A percentile compares a stretch with the other conserved stretches of the same genome.
phyloP scores from a whole-genome alignment of 2,797 vertebrate genomes.

The Oreortyx pictus region DNA sequence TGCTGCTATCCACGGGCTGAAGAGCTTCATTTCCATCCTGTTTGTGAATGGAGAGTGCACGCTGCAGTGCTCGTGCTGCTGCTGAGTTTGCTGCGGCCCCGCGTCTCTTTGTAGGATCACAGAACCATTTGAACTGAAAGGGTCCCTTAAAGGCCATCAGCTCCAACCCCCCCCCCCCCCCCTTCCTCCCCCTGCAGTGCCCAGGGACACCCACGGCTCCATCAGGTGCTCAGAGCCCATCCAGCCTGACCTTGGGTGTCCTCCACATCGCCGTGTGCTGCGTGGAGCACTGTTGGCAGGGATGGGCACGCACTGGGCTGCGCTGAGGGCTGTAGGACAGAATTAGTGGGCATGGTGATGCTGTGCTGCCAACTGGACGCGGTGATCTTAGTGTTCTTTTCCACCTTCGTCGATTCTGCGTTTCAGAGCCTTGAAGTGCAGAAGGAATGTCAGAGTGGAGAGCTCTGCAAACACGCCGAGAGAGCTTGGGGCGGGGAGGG shows the following conservation, averaged over 20 bases:
- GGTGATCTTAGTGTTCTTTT: no score
- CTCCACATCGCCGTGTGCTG: not conserved
- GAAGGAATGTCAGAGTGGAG: not conserved
- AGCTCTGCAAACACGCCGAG: not conserved
- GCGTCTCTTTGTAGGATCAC: not conserved
- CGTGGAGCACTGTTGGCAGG: rapidly evolving
- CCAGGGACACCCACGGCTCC: no score
- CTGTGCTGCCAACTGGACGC: no score
- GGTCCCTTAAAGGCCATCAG: no score
- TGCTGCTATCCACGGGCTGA: not conserved
- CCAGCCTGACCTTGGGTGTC: no score
- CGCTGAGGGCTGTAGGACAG: not conserved
- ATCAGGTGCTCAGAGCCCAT: no score
- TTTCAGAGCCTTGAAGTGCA: not conserved
- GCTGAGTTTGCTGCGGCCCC: rapidly evolving
- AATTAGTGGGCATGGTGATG: no score
- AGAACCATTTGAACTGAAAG: no score
- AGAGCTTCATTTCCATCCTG: conserved; percentile 42
- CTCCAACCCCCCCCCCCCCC: no score
- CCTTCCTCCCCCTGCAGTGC: no score
- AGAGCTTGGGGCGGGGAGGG: not conserved
- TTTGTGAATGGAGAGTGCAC: not conserved
- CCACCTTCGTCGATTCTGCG: no score
- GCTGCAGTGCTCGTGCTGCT: not conserved
- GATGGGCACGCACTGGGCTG: not conserved